Evolutionary conservation across 92 coral and sea anemone species (phyloP).

Genomic region (Plumapathes pennacea): DNA sequence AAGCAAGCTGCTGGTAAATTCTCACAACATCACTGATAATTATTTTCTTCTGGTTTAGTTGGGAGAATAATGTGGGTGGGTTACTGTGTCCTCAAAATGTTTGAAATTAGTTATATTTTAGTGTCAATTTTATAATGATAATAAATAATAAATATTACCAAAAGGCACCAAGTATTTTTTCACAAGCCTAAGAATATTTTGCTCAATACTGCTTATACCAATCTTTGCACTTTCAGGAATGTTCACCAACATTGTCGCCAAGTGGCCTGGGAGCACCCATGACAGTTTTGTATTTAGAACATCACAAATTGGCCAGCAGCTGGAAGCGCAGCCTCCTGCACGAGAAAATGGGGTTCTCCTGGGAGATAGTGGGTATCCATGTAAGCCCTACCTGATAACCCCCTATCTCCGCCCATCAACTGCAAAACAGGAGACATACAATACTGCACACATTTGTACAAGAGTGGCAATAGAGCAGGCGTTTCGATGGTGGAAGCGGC

Average conservation of each 20-base stretch:
- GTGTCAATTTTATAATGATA: no score
- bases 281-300: slow-evolving; percentile 54
- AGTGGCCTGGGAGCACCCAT: slow-evolving; percentile 63
- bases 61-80: no score
- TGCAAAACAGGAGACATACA: slow-evolving; percentile 44
- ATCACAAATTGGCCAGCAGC: slow-evolving; percentile 16
- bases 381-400: slow-evolving; percentile 62
- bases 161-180: no score
- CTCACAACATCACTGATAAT: no score
- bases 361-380: slow-evolving; percentile 64
- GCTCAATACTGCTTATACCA: no score
- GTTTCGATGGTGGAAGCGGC: slow-evolving; percentile 53
- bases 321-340: slow-evolving; percentile 30
- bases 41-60: no score
- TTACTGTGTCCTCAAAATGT: no score
- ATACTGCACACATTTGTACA: slow-evolving; percentile 50
- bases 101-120: no score
- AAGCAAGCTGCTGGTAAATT: no score
- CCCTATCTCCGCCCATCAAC: slow-evolving; percentile 50
- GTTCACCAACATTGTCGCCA: slow-evolving; percentile 57
- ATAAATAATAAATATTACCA: no score
- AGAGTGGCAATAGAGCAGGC: slow-evolving; percentile 61
- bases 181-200: no score
- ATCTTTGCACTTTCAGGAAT: slow-evolving; percentile 31
- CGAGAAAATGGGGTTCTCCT: slow-evolving; percentile 57